phyloP scores from a whole-genome alignment of 1,140 invertebrate species.

The Zaprionus davidi region DNA sequence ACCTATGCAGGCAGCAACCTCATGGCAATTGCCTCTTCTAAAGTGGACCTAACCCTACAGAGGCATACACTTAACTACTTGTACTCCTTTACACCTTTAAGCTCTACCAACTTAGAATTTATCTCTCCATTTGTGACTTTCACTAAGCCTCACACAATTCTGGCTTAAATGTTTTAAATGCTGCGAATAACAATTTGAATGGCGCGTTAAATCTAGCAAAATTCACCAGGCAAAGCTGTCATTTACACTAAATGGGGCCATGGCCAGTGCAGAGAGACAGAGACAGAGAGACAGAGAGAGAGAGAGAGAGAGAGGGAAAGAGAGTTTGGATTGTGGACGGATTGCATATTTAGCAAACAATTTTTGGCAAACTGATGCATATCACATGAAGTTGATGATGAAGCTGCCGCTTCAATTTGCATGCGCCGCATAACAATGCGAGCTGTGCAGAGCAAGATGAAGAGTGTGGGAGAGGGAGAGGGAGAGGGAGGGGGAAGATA shows the following conservation, averaged over 20 bases:
- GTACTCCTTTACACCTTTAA: background rate
- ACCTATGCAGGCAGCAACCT: no score
- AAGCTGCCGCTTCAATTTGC: slow-evolving; percentile 63
- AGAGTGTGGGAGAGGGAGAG: background rate
- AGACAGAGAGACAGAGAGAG: background rate
- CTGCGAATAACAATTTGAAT: slow-evolving; percentile 20
- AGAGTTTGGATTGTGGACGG: slow-evolving; percentile 5
- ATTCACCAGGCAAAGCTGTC: slow-evolving; percentile 4
- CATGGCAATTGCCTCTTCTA: no score
- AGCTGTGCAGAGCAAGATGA: background rate
- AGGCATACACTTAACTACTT: background rate
- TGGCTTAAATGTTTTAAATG: slow-evolving; percentile 17
- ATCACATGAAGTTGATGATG: slow-evolving; percentile 65
- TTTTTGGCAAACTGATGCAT: slow-evolving; percentile 69
- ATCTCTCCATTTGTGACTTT: background rate
- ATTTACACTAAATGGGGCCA: slow-evolving; percentile 13
- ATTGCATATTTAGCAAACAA: slow-evolving; percentile 63
- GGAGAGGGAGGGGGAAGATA: background rate
- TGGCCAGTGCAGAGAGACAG: background rate
- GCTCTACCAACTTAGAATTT: background rate
- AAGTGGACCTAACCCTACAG: no score
- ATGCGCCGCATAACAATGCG: slow-evolving; percentile 73
- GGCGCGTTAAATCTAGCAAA: slow-evolving; percentile 19
- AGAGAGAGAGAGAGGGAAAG: background rate
- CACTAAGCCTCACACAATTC: slow-evolving; percentile 6